A percentile compares a stretch with the other conserved stretches of the same genome.
phyloP scores from a whole-genome alignment of 2,113 vertebrate genomes.

The Paradisaea rubra region DNA sequence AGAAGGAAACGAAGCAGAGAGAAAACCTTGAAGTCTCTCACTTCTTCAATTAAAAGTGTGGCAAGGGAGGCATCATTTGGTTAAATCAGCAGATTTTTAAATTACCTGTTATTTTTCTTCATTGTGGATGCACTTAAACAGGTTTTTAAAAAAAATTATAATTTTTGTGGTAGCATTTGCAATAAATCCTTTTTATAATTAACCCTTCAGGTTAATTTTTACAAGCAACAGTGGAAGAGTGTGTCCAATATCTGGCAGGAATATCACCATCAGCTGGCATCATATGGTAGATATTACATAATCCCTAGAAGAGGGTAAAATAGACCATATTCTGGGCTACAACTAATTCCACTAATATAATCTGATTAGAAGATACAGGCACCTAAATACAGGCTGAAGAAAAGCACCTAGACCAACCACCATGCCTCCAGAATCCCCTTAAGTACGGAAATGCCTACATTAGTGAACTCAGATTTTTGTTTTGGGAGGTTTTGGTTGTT shows the following conservation, averaged over 20 bases:
- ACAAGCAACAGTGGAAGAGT: background rate
- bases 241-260: background rate
- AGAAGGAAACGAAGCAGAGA: conserved; percentile 36
- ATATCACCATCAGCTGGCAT: background rate
- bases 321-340: background rate
- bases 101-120: background rate
- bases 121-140: background rate
- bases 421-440: background rate
- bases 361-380: background rate
- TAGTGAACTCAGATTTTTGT: background rate
- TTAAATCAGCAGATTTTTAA: conserved; percentile 36
- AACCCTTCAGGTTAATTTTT: background rate
- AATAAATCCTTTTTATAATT: background rate
- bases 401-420: background rate
- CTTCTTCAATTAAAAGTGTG: conserved; percentile 21
- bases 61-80: background rate
- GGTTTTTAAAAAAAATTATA: background rate
- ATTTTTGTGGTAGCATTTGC: background rate
- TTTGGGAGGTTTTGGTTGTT: background rate
- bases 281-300: background rate
- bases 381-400: background rate
- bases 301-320: background rate
- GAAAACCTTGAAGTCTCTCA: conserved; percentile 24
- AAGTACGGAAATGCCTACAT: background rate
- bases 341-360: background rate